Evolutionary conservation across 2,113 vertebrate species (phyloP), one percentile per base, ranked within the genome.

Genomic region (Scopus umbretta): DNA sequence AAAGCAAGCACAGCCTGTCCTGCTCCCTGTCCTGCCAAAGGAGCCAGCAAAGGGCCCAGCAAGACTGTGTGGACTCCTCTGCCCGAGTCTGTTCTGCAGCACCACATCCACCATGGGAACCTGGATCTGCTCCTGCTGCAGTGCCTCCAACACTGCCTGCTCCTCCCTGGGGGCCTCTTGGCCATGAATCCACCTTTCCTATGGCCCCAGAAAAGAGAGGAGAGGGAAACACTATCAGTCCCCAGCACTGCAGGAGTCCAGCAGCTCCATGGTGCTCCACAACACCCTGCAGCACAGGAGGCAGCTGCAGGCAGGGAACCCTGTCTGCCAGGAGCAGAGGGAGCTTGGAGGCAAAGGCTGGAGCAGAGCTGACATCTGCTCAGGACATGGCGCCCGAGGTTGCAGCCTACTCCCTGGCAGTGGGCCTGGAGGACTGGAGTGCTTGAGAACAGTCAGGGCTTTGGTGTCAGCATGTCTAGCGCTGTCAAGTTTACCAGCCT

Each of bases 31-130:
- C 27, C 56, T 49, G 38, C 36, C 36, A 26, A 38, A 78, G 55
- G 6, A 86, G 16, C 49, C 70, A 70, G 45, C 26, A 26, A 73
- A 52, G 49, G 22, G 21, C 34, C 13, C 38, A 47, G 63, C 15
- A 75, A 22, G 21, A 83, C 16, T 1, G 0, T 2, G 8, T 0
- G 1, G 26, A 63, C 19, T 13, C 15, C n/a, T 43, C n/a, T 89
- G 50, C 55, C 56, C 27, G 21, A 15, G 23, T 47, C 21, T 90
- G 42, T 66, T 30, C n/a, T 53, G n/a, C 0, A 6, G 20, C 45
- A 74, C 27, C 42, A 27, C 36, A 43, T 18, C 49, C 3, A 7
- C 21, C 30, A 49, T 0, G 1, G 61, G 7, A 90, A 56, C 52
- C 88, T 72, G 47, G 32, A 55, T 53, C 80, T 55, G 50, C 38